Base-by-base conservation (phyloP, 2,888 invertebrate genomes). In the Plebejus melissa region DNA sequence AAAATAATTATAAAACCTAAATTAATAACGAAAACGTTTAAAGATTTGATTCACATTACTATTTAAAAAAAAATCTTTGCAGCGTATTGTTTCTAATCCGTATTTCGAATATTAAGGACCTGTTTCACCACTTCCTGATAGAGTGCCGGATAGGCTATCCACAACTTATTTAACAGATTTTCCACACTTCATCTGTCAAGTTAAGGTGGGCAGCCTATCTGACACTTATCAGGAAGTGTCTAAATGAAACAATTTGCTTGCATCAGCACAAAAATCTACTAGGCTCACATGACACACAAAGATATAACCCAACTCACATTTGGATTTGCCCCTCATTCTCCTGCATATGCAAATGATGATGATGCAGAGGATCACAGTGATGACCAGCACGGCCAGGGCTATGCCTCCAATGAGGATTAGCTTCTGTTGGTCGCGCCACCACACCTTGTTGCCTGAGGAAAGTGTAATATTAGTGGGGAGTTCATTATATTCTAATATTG, bases 261-360 rank as follows among this genome's bases (percentile, higher is more conserved):
- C 60, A 60, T 28, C 60, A 60, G 28, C 2, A 11, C 2, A 60
- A 11, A 9, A 0, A 28, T 4, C 28, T 60, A 28, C 9, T 28
- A 22, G 28, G 28, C 60, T 60, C 28, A 60, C 60, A 60, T 60
- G 60, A 60, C 28, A 60, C 4, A 1, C 2, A 60, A 60, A 28
- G 9, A 28, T 2, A 60, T 22, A 9, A 95, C 97, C 96, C 94
- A 97, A 95, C 97, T 96, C 94, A 97, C 97, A 97, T 95, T 97
- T 97, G 82, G 96, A 96, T 81, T 95, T 95, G 75, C 96, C 96
- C 82, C 97, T 94, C 94, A 97, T 96, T 82, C 97, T 95, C 81
- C 97, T 94, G 88, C 98, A 98, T 82, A 98, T 95, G 87, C 97
- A 96, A 87, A 97, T 96, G 86, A 98, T 97, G 86, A 97, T 96